Evolutionary conservation across 1,140 invertebrate genomes (phyloP).

Genomic region (Zophobas morio): DNA sequence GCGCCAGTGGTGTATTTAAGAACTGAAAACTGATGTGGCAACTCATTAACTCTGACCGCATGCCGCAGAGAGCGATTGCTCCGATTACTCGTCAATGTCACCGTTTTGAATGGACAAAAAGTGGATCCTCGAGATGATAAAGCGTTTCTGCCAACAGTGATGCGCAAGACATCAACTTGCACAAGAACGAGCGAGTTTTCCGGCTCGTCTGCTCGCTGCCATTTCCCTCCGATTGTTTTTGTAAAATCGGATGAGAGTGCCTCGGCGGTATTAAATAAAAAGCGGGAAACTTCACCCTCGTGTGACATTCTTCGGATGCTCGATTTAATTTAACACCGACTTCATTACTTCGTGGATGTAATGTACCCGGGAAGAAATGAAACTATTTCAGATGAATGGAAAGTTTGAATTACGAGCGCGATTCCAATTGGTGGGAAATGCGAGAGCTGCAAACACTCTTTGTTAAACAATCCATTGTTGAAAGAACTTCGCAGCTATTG

Average conservation of each 20-base stretch:
- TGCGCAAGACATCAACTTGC: neutral
- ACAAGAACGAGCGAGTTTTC: constrained; percentile 27
- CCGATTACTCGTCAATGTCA: constrained; percentile 27
- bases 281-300: constrained; percentile 6
- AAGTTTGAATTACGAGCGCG: constrained; percentile 18
- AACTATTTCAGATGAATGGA: constrained; percentile 32
- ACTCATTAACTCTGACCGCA: no score
- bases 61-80: neutral
- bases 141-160: constrained; percentile 15
- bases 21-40: no score
- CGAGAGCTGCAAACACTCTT: constrained; percentile 11
- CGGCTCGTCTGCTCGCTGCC: neutral
- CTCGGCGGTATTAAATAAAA: neutral
- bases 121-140: constrained; percentile 26
- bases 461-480: constrained; percentile 31
- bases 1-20: no score
- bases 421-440: constrained; percentile 3
- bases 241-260: constrained; percentile 13
- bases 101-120: constrained; percentile 12
- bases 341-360: neutral
- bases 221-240: constrained; percentile 12
- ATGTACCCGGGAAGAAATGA: constrained; percentile 18
- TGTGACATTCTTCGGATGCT: neutral
- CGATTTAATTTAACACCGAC: constrained; percentile 7
- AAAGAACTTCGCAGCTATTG: constrained; percentile 12